phyloP scores from a whole-genome alignment of 2,113 vertebrate species.

The Nanorana parkeri region DNA sequence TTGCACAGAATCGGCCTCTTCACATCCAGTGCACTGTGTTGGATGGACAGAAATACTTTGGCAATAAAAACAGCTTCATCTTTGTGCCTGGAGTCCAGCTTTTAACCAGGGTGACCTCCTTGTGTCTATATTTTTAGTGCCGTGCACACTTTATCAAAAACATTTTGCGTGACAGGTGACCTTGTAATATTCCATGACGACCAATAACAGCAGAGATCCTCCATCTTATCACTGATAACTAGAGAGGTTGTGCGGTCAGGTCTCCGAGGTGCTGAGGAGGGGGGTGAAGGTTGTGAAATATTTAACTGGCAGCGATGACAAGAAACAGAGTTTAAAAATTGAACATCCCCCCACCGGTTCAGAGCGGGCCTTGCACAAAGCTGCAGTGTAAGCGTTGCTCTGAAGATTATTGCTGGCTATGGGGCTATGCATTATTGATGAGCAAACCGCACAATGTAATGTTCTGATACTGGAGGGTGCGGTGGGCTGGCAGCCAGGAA shows the following conservation, averaged over 20 bases:
- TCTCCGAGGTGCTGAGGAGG: constrained; percentile 39
- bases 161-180: too few species aligned
- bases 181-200: too few species aligned
- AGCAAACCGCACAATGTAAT: constrained; percentile 59
- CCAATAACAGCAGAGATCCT: constrained; percentile 6
- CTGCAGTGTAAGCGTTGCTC: constrained; percentile 51
- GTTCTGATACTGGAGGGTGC: constrained; percentile 62
- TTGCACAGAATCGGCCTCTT: too few species aligned
- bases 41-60: too few species aligned
- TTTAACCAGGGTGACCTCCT: too few species aligned
- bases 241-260: constrained; percentile 21
- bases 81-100: too few species aligned
- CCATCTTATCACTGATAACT: constrained; percentile 25
- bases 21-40: too few species aligned
- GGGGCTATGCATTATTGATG: constrained; percentile 64
- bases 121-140: too few species aligned
- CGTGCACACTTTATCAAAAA: too few species aligned
- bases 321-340: constrained; percentile 87
- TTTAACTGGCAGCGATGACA: constrained; percentile 84
- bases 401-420: constrained; percentile 57
- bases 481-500: constrained; percentile 46
- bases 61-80: too few species aligned
- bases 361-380: constrained; percentile 74
- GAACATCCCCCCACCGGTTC: constrained; percentile 78
- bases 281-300: constrained; percentile 85